Conservation (phyloP, 2,113 vertebrate genomes). For the Notothenia coriiceps region DNA sequence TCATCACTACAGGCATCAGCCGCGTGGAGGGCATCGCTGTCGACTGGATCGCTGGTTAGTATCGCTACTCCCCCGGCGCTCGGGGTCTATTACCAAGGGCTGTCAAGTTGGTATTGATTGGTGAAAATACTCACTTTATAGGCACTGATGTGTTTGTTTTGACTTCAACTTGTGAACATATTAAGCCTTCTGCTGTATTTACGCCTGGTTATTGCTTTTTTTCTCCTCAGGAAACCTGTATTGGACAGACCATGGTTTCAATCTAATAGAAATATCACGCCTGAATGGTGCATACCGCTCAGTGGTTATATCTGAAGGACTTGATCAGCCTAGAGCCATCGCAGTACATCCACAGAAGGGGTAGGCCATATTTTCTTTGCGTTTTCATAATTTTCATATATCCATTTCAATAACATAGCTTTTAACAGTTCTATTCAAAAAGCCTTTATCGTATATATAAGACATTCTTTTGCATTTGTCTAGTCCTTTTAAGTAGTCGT, state of each 20-base stretch:
- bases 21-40: slow-evolving; percentile 97
- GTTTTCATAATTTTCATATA: not conserved
- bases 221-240: slow-evolving; percentile 92
- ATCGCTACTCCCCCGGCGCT: not conserved
- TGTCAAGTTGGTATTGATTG: slow-evolving; percentile 22
- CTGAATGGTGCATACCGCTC: slow-evolving; percentile 95
- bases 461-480: slow-evolving; percentile 11
- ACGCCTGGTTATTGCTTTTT: slow-evolving; percentile 10
- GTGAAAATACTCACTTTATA: slow-evolving; percentile 14
- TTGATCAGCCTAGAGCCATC: slow-evolving; percentile 96
- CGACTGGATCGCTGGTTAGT: slow-evolving; percentile 97
- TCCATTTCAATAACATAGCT: not conserved
- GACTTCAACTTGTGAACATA: not conserved
- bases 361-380: slow-evolving; percentile 56
- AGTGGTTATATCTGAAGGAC: slow-evolving; percentile 93
- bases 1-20: slow-evolving; percentile 95
- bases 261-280: slow-evolving; percentile 95
- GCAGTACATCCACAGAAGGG: slow-evolving; percentile 94
- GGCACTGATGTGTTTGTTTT: slow-evolving; percentile 3
- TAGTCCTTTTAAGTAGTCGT: not conserved
- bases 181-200: not conserved
- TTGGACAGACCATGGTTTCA: slow-evolving; percentile 98
- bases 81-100: not conserved
- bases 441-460: not conserved
- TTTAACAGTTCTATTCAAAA: not conserved